Evolutionary conservation across 2,888 invertebrate species (phyloP), one percentile per base, ranked within the genome.

Genomic region (Pemphredon lugubris): DNA sequence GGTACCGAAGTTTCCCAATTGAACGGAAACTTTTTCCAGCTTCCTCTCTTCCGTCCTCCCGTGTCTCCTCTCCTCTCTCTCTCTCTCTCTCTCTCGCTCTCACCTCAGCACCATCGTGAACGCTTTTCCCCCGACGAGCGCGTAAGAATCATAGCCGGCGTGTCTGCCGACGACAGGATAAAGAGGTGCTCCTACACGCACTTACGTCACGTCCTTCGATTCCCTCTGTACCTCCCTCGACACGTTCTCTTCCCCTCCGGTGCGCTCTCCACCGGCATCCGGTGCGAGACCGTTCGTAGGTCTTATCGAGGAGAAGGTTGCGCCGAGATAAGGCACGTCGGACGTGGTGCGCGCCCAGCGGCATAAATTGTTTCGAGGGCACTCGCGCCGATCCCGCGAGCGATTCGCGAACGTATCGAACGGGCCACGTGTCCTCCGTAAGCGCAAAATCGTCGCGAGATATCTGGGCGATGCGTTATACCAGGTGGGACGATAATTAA

Each of bases 331-430:
- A 87, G 86, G 84, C 86, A 87, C 86, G 86, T 85, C 83, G 81
- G 85, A 84, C 84, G 82, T 72, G 79, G 84, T 75, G 76, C 74
- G 73, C 83, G 80, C 81, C 83, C 78, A 77, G 67, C 79, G 73
- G 83, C 85, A 86, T 86, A 86, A 87, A 87, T 87, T 86, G 80
- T 86, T 86, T 84, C 83, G 82, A 86, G 86, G 74, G 82, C 80
- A 78, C 84, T 84, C 79, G 73, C 71, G 73, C 71, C 73, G 77
- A 78, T 73, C 73, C 60, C 73, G 79, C 80, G 80, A 54, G 61
- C 79, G 69, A 79, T 77, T 80, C 75, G 68, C 68, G 67, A 65
- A 30, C 58, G 18, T 16, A 55, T 61, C 61, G 57, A 58, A 66
- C 63, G 54, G 58, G 30, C 40, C 16, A 45, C 51, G 42, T 23